Conservation (phyloP, 1,140 invertebrate genomes). For the Pogonomyrmex californicus region DNA sequence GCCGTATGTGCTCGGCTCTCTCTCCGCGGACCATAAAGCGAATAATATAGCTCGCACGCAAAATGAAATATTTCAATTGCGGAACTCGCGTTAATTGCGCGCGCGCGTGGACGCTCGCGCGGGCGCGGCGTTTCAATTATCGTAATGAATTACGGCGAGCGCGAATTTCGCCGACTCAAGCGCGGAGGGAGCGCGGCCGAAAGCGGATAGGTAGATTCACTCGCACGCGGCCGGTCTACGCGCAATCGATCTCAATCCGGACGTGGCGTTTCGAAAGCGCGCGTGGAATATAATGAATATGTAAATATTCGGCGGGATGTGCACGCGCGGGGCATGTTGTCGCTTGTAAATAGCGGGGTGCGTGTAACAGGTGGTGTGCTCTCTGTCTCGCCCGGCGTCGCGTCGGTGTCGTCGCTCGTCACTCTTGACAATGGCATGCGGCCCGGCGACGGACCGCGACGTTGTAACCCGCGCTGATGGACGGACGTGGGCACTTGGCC, state of each 20-base stretch:
- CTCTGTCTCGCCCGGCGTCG: constrained; percentile 29
- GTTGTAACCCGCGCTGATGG: background rate
- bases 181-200: background rate
- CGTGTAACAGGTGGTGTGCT: constrained; percentile 57
- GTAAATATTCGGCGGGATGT: constrained; percentile 48
- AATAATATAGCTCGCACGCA: constrained; percentile 56
- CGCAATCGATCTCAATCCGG: constrained; percentile 35
- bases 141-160: constrained; percentile 43
- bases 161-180: constrained; percentile 26
- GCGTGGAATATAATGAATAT: constrained; percentile 54
- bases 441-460: background rate
- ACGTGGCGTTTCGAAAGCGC: constrained; percentile 8
- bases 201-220: background rate
- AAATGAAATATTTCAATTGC: constrained; percentile 62
- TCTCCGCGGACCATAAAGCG: constrained; percentile 49
- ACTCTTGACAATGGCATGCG: constrained; percentile 27
- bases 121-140: constrained; percentile 43
- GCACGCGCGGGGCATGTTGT: constrained; percentile 29
- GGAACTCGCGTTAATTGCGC: constrained; percentile 58
- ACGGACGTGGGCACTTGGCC: background rate
- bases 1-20: background rate
- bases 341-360: constrained; percentile 50
- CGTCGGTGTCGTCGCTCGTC: constrained; percentile 26
- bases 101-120: constrained; percentile 5
- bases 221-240: background rate